phyloP scores from a whole-genome alignment of 1,140 invertebrate genomes.

The Philopotamus ludificatus region DNA sequence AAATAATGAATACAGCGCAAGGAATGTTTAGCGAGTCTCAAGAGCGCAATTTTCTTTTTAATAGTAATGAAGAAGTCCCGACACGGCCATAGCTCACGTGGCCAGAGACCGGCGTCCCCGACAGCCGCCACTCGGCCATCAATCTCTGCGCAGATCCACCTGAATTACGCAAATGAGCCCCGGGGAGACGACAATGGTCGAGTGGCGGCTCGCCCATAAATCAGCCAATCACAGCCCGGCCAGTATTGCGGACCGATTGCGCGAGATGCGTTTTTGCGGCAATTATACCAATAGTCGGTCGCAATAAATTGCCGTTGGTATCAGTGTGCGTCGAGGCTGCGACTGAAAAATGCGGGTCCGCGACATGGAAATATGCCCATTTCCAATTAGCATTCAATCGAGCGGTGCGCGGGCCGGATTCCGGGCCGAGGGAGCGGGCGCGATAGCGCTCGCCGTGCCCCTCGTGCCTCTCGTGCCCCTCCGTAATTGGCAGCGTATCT shows the following conservation, averaged over 20 bases:
- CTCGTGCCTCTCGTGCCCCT: not conserved
- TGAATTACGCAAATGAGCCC: not conserved
- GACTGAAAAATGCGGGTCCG: not conserved
- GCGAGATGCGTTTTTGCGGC: slow-evolving; percentile 9
- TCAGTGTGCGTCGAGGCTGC: not conserved
- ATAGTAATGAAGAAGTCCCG: not conserved
- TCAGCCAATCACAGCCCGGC: not conserved
- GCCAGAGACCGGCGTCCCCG: too few relatives aligned
- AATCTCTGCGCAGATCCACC: not conserved
- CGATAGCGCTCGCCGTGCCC: slow-evolving; percentile 8
- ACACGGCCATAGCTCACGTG: too few relatives aligned
- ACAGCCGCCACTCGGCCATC: not conserved
- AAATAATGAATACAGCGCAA: too few relatives aligned
- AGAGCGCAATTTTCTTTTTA: too few relatives aligned
- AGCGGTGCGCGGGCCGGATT: not conserved
- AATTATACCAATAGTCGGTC: slow-evolving; percentile 13
- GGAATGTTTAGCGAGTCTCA: too few relatives aligned
- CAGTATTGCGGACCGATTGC: not conserved
- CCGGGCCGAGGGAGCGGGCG: not conserved
- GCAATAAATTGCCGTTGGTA: slow-evolving; percentile 13
- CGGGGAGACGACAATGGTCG: slow-evolving; percentile 3
- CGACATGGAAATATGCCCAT: slow-evolving; percentile 18
- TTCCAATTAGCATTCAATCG: slow-evolving; percentile 30
- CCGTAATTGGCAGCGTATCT: slow-evolving; percentile 13
- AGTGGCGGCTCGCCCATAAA: not conserved